Conservation (phyloP, 1,140 invertebrate genomes). For the Lerema accius region DNA sequence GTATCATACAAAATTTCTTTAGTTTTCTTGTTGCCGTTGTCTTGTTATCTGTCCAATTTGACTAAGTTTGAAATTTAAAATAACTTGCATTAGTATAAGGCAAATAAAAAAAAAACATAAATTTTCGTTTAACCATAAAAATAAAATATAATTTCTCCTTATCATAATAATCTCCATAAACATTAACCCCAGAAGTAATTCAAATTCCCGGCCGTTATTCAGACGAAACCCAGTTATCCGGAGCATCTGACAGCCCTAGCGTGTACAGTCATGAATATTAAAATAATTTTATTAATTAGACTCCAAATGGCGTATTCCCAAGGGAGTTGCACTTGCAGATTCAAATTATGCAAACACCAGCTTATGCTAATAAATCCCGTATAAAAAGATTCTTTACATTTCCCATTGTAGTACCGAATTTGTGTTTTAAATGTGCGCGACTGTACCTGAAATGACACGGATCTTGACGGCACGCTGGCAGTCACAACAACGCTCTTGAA, state of each 20-base stretch:
- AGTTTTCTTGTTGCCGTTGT: no score
- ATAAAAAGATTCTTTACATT: constrained; percentile 38
- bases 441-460: constrained; percentile 8
- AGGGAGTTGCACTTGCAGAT: constrained; percentile 31
- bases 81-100: no score
- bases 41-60: no score
- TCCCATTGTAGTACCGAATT: constrained; percentile 22
- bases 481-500: background rate
- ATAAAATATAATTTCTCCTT: constrained; percentile 1
- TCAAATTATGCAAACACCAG: constrained; percentile 42
- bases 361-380: constrained; percentile 42
- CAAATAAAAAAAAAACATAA: no score
- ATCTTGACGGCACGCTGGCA: background rate
- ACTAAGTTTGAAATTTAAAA: no score
- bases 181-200: constrained; percentile 11
- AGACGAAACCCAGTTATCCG: constrained; percentile 15
- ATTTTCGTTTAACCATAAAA: background rate
- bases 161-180: constrained; percentile 13
- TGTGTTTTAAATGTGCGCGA: constrained; percentile 26
- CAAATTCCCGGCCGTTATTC: constrained; percentile 26
- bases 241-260: constrained; percentile 29
- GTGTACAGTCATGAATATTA: constrained; percentile 39
- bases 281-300: constrained; percentile 39
- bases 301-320: constrained; percentile 37
- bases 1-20: no score